Evolutionary conservation across 2,797 vertebrate species (phyloP).

Genomic region (Sus cebifrons): DNA sequence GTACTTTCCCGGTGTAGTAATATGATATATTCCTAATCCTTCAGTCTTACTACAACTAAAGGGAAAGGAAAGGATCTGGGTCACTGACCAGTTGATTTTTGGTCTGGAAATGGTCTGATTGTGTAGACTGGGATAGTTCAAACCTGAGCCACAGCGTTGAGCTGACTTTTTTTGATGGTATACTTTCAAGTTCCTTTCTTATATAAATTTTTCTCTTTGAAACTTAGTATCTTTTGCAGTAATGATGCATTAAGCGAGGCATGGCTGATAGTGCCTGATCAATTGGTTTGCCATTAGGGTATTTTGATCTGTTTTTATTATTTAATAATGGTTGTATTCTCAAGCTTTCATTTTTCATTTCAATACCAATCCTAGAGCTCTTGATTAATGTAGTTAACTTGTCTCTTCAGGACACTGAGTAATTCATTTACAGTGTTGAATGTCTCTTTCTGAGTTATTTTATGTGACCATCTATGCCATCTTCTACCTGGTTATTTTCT

Average conservation of each 20-base stretch:
- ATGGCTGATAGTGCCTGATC: background rate
- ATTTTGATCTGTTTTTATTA: constrained; percentile 17
- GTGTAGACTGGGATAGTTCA: background rate
- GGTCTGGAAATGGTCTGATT: background rate
- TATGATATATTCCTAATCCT: constrained; percentile 5
- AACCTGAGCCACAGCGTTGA: background rate
- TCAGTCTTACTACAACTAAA: constrained; percentile 10
- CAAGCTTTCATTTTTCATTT: background rate
- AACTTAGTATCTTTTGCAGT: background rate
- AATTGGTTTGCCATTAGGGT: background rate
- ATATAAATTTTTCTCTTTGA: constrained; percentile 50
- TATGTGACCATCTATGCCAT: background rate
- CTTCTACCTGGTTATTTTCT: background rate
- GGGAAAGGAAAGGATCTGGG: background rate
- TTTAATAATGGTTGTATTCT: constrained; percentile 4
- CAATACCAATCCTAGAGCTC: constrained; percentile 7
- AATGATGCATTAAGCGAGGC: background rate
- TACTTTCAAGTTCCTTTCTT: constrained; percentile 25
- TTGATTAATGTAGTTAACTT: background rate
- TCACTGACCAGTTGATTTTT: background rate
- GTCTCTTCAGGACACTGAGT: background rate
- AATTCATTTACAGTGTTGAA: background rate
- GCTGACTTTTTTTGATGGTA: background rate
- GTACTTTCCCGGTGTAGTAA: background rate
- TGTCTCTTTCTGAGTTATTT: background rate